Conservation (phyloP, 1,140 invertebrate genomes). For the Drosophila kohkoa region DNA sequence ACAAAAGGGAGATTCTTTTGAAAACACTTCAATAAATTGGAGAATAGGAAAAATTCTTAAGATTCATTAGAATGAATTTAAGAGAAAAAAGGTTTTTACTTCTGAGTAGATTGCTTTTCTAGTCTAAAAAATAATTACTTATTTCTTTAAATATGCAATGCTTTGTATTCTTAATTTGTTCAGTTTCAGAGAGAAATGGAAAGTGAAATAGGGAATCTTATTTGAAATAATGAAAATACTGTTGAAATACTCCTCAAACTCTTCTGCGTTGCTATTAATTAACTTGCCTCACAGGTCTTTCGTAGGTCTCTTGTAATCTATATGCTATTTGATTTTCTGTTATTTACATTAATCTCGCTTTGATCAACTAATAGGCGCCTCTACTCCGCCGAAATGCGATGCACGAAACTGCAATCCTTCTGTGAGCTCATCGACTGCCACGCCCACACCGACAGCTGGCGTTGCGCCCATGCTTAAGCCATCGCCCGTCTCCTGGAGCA, state of each 20-base stretch:
- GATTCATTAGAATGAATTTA: too few relatives aligned
- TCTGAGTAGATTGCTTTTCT: too few relatives aligned
- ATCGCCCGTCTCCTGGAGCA: conserved; percentile 79
- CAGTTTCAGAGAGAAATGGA: background rate
- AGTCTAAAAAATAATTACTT: conserved; percentile 4
- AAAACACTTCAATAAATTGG: background rate
- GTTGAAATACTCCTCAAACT: background rate
- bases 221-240: background rate
- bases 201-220: background rate
- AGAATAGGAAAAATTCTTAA: background rate
- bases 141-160: background rate
- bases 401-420: conserved; percentile 58
- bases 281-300: conserved; percentile 32
- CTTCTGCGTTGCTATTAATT: background rate
- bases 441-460: conserved; percentile 12
- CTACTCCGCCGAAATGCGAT: conserved; percentile 59
- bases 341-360: conserved; percentile 22
- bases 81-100: too few relatives aligned
- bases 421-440: conserved; percentile 52
- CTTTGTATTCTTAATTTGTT: too few relatives aligned
- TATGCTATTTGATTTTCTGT: background rate
- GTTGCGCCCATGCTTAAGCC: conserved; percentile 53
- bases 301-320: conserved; percentile 37
- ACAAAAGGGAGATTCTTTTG: too few relatives aligned
- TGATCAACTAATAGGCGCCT: conserved; percentile 59